Percentiles rank a stretch among this genome's conserved stretches.
phyloP scores from a whole-genome alignment of 2,888 invertebrate genomes.

The Chymomyza procnemis region DNA sequence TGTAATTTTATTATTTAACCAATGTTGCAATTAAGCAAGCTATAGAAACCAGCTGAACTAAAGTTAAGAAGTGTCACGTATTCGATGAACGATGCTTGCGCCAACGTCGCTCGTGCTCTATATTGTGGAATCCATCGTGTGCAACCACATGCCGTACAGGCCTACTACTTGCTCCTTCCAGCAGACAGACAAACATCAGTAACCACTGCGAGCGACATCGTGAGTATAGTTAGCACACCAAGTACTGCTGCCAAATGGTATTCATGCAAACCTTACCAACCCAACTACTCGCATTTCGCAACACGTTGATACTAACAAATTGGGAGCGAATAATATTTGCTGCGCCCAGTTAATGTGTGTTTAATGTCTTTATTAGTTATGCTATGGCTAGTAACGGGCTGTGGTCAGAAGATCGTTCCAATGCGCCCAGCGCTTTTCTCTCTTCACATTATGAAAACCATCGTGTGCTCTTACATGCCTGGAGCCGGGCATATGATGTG shows the following conservation, averaged over 20 bases:
- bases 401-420: constrained; percentile 48
- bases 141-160: constrained; percentile 17
- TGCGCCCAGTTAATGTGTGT: constrained; percentile 17
- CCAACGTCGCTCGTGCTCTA: constrained; percentile 23
- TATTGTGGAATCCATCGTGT: constrained; percentile 41
- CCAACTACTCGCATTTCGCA: not conserved
- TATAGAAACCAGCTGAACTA: not conserved
- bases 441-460: constrained; percentile 42
- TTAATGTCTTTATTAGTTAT: constrained; percentile 23
- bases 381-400: not conserved
- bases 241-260: not conserved
- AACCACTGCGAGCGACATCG: not conserved
- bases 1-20: not conserved
- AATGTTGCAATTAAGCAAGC: not conserved
- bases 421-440: constrained; percentile 29
- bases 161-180: not conserved
- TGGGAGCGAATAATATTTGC: constrained; percentile 27
- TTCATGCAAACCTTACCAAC: not conserved
- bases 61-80: not conserved
- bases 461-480: constrained; percentile 42
- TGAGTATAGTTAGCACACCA: not conserved
- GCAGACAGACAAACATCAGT: not conserved
- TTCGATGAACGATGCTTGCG: too few relatives aligned
- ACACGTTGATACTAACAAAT: not conserved
- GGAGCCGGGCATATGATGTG: not conserved